Base-by-base conservation (phyloP, 2,797 vertebrate genomes). In the Phrynocephalus forsythii region DNA sequence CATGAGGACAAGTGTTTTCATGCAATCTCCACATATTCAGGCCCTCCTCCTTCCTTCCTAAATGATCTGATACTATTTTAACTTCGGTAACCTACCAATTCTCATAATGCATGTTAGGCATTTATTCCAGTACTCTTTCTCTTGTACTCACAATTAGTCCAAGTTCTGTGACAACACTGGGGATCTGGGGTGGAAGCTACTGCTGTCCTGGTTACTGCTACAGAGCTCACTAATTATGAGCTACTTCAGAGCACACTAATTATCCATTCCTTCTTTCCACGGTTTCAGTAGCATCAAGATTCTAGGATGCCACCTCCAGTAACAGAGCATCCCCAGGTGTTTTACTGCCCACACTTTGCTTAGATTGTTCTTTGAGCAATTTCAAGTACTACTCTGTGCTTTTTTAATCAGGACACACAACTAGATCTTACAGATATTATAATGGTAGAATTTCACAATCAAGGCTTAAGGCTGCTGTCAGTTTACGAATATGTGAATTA, bases 401-500 rank as follows among this genome's bases (percentile, higher is more conserved):
- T 81, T 69, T 82, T 1, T 44, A 44, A 79, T 26, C 20, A 71
- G 66, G 69, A 48, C 84, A n/a, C 84, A 33, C 44, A 87, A 66
- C 38, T 44, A 75, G n/a, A 26, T 76, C n/a, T 67, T 50, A 76
- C 28, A 50, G 33, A 66, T 71, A 88, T 1, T 38, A 83, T 3
- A 79, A 87, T 83, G 6, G 0, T 18, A 84, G 6, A 10, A 26
- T n/a, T 38, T 63, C 18, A 52, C 86, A 90, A 1, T 24, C 22
- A 81, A 67, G 88, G 86, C 48, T 89, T 89, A 24, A 68, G 18
- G 48, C 1, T 6, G 26, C 15, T 82, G 0, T 26, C 63, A 89
- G 52, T 1, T 2, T 89, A 90, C 66, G 26, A 75, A 73, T 8
- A 26, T 44, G 66, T 5, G 84, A n/a, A 78, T 38, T 73, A 44